phyloP scores from a whole-genome alignment of 1,140 invertebrate species.

The Reticulitermes speratus region DNA sequence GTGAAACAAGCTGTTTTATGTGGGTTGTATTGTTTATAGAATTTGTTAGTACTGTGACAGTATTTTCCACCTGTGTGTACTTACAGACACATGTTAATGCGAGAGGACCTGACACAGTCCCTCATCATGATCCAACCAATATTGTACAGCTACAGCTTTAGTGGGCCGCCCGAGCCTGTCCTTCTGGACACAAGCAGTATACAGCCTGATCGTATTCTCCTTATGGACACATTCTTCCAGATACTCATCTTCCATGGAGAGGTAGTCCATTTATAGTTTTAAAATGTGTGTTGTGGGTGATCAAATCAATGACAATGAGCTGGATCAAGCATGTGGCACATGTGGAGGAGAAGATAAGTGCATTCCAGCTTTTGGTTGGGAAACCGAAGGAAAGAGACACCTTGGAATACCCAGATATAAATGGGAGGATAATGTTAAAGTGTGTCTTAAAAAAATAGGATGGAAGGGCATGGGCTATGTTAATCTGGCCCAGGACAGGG shows the following conservation, averaged over 20 bases:
- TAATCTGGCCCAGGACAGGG: too few species aligned
- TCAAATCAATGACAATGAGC: too few species aligned
- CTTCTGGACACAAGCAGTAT: conserved; percentile 96
- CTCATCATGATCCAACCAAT: conserved; percentile 99
- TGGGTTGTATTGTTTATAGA: background rate
- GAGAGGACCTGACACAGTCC: conserved; percentile 95
- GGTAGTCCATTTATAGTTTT: conserved; percentile 54
- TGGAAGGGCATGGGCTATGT: too few species aligned
- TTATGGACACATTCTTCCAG: conserved; percentile 99
- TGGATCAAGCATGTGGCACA: too few species aligned
- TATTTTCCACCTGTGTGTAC: conserved; percentile 28
- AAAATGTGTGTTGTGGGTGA: background rate
- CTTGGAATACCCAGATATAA: too few species aligned
- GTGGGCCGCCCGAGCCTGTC: conserved; percentile 96
- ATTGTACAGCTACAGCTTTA: conserved; percentile 97
- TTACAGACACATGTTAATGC: conserved; percentile 89
- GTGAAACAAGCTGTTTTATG: too few species aligned
- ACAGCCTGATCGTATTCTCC: conserved; percentile 92
- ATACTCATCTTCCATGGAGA: conserved; percentile 99
- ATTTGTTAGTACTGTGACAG: background rate
- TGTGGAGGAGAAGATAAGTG: too few species aligned
- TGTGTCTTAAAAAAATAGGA: too few species aligned
- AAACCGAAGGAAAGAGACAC: too few species aligned
- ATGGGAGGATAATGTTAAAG: too few species aligned
- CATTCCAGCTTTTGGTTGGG: too few species aligned